A percentile compares a stretch with the other conserved stretches of the same genome.
Evolutionary conservation across 2,797 vertebrate genomes (phyloP).

Genomic region (Tokudaia tokunoshimensis): DNA sequence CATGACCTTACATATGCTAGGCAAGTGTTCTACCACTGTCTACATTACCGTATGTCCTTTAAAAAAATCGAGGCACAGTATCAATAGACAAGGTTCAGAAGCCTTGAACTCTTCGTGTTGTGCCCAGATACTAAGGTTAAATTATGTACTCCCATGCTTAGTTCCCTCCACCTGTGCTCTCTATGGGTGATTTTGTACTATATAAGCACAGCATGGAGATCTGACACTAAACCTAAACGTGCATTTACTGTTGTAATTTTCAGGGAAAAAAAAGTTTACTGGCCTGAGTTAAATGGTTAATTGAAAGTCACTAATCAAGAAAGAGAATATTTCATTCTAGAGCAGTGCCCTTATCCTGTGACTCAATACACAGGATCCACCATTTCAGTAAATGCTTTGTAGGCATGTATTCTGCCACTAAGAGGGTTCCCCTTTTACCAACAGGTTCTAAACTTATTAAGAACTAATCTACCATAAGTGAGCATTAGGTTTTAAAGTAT

Average conservation of each 20-base stretch:
- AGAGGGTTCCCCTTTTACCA: background rate
- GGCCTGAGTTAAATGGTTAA: background rate
- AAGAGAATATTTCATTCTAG: background rate
- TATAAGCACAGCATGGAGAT: background rate
- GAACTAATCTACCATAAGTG: background rate
- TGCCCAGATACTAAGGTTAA: background rate
- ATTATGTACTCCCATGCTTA: background rate
- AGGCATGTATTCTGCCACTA: background rate
- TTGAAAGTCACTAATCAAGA: background rate
- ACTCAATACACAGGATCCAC: background rate
- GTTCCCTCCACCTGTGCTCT: background rate
- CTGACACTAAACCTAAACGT: background rate
- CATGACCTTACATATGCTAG: background rate
- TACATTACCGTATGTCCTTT: background rate
- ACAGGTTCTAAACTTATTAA: slow-evolving; percentile 1
- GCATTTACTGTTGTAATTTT: background rate
- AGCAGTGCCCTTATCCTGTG: background rate
- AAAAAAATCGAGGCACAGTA: background rate
- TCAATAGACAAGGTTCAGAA: background rate
- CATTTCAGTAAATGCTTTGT: background rate
- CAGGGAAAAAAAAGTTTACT: background rate
- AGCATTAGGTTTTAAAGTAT: background rate
- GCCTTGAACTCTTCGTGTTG: background rate
- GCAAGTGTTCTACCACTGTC: background rate
- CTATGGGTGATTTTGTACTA: background rate